phyloP scores from a whole-genome alignment of 2,113 vertebrate genomes.

The Nothobranchius furzeri region DNA sequence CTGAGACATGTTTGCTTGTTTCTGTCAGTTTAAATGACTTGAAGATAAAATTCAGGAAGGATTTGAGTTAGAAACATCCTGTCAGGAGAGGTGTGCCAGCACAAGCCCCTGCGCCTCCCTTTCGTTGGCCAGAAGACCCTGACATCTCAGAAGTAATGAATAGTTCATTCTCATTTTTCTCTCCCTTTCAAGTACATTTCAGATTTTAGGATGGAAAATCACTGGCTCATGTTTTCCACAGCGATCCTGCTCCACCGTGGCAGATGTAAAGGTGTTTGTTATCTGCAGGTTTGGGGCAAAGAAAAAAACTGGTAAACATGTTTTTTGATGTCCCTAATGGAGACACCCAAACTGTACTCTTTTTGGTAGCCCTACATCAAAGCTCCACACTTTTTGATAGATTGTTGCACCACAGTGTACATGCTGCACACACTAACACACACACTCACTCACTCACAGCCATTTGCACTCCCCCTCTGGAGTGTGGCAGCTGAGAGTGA shows the following conservation, averaged over 20 bases:
- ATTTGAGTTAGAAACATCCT: constrained; percentile 25
- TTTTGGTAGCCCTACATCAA: constrained; percentile 52
- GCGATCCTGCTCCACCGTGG: background rate
- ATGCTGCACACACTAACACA: constrained; percentile 27
- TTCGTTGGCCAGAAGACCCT: constrained; percentile 3
- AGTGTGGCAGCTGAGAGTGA: constrained; percentile 48
- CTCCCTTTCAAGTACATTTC: constrained; percentile 30
- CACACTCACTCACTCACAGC: constrained; percentile 7
- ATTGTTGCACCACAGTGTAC: constrained; percentile 5
- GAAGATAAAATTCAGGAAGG: constrained; percentile 34
- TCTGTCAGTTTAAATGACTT: constrained; percentile 38
- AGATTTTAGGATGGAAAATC: constrained; percentile 11
- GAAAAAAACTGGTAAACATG: constrained; percentile 28
- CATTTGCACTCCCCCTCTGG: constrained; percentile 17
- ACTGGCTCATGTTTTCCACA: constrained; percentile 5
- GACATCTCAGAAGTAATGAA: constrained; percentile 15
- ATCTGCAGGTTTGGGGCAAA: constrained; percentile 47
- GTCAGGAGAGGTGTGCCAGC: constrained; percentile 15
- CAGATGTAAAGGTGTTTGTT: constrained; percentile 4
- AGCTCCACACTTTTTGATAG: constrained; percentile 38
- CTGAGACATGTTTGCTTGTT: constrained; percentile 21
- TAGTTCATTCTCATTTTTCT: constrained; percentile 9
- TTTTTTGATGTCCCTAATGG: constrained; percentile 44
- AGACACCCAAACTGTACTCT: constrained; percentile 29
- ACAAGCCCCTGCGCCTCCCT: constrained; percentile 25